A percentile compares a stretch with the other conserved stretches of the same genome.
phyloP scores from a whole-genome alignment of 2,888 invertebrate species.

The Himalopsyche anomala region DNA sequence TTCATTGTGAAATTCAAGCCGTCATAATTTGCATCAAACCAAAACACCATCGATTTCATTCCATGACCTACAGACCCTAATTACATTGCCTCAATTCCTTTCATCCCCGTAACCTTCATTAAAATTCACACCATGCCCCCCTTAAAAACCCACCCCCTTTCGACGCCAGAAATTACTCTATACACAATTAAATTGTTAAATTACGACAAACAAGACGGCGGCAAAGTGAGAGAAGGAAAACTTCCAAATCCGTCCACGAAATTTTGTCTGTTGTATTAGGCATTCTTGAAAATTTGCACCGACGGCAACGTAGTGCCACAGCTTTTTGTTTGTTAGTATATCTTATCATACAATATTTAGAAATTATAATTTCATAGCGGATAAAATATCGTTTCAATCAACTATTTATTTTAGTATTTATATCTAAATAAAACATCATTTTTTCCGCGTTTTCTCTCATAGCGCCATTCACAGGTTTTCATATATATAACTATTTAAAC shows the following conservation, averaged over 20 bases:
- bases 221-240: conserved; percentile 10
- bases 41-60: conserved; percentile 61
- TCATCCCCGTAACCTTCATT: conserved; percentile 64
- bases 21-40: conserved; percentile 43
- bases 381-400: too few species aligned
- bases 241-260: conserved; percentile 2
- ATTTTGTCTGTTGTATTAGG: conserved; percentile 29
- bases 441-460: too few species aligned
- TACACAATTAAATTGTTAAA: conserved; percentile 66
- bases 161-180: conserved; percentile 62
- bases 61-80: conserved; percentile 65
- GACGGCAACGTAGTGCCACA: background rate
- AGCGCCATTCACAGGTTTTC: too few species aligned
- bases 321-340: background rate
- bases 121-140: conserved; percentile 63
- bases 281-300: conserved; percentile 18
- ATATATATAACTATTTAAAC: too few species aligned
- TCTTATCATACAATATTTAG: background rate
- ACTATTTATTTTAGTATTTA: too few species aligned
- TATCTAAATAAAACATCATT: too few species aligned
- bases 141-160: conserved; percentile 47
- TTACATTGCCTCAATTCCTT: conserved; percentile 49
- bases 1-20: background rate
- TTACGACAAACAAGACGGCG: conserved; percentile 64
- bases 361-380: too few species aligned